Percentiles rank a stretch among this genome's conserved stretches.
Evolutionary conservation across 1,140 invertebrate genomes (phyloP).

Genomic region (Macrotrachela quadricornifera): DNA sequence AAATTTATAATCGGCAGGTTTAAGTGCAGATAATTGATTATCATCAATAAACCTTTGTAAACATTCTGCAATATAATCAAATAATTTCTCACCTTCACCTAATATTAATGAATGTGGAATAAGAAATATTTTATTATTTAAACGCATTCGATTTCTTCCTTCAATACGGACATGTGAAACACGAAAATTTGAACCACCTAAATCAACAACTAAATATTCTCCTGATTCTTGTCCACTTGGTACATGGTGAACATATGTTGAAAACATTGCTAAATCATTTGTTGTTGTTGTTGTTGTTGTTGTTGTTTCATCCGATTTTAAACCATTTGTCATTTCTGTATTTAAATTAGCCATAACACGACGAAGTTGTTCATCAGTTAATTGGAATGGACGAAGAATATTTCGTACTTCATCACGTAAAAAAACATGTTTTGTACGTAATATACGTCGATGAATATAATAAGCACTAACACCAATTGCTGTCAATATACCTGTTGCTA

Average conservation of each 20-base stretch:
- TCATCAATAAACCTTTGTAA: constrained; percentile 67
- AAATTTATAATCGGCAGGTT: constrained; percentile 40
- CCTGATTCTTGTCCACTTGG: constrained; percentile 82
- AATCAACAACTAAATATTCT: constrained; percentile 82
- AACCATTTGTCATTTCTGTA: too few relatives aligned
- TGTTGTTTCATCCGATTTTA: too few relatives aligned
- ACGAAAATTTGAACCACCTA: constrained; percentile 97
- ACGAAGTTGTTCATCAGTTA: too few relatives aligned
- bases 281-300: too few relatives aligned
- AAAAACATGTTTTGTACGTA: too few relatives aligned
- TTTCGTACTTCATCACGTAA: too few relatives aligned
- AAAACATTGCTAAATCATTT: constrained; percentile 67
- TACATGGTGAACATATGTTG: constrained; percentile 83
- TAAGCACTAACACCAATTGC: too few relatives aligned
- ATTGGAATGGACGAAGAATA: too few relatives aligned
- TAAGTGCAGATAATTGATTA: constrained; percentile 42
- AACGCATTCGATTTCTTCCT: constrained; percentile 14
- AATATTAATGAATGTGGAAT: constrained; percentile 14
- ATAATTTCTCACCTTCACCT: constrained; percentile 38
- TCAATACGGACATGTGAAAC: constrained; percentile 64
- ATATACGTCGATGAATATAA: too few relatives aligned
- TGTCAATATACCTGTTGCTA: too few relatives aligned
- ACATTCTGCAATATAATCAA: constrained; percentile 95
- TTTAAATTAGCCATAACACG: too few relatives aligned
- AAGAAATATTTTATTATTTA: constrained; percentile 51